Evolutionary conservation across 2,888 invertebrate species (phyloP), one percentile per base, ranked within the genome.

Genomic region (Ormyrus nitidulus): DNA sequence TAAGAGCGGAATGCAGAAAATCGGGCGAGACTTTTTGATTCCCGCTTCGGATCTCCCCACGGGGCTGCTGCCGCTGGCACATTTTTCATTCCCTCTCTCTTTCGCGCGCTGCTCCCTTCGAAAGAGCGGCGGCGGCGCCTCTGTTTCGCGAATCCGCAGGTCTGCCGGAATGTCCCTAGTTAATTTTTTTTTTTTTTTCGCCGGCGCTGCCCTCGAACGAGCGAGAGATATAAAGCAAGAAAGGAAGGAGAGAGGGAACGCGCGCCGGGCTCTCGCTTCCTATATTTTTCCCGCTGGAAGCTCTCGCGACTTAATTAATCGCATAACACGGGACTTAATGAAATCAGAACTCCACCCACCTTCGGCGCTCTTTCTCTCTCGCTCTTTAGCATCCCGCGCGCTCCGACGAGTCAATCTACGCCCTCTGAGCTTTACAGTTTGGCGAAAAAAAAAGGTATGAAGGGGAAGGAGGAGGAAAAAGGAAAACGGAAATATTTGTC

Each of bases 251-350:
- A 56, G 46, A 77, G 76, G 48, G 48, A n/a, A 59, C 59, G 8
- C 58, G 68, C n/a, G 34, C 34, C 34, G 51, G 62, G 74, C 77
- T 68, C 58, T 75, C 46, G 19, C 71, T 62, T 34, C 48, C 69
- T 62, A 19, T 34, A 34, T 34, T 34, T 34, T 34, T 34, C 34
- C 34, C 34, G 34, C 34, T 34, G 34, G 34, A 34, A 34, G 34
- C 64, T 59, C 75, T 69, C 64, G 89, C 89, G 89, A 90, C 90
- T 90, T 90, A 90, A 90, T 90, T 90, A 90, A 90, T 90, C 90
- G 90, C 90, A 90, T 90, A 90, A 90, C 90, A 90, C 90, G 87
- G 89, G 86, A 86, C 89, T 90, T 90, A 90, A 90, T 90, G 90
- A 90, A 90, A 90, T 90, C 90, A 90, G 89, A 89, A 88, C 88